These are phyloP conservation scores for Harpegnathos saltator DNA, from an alignment of 1,140 invertebrate genomes.

Conservation along the genomic window DNA sequence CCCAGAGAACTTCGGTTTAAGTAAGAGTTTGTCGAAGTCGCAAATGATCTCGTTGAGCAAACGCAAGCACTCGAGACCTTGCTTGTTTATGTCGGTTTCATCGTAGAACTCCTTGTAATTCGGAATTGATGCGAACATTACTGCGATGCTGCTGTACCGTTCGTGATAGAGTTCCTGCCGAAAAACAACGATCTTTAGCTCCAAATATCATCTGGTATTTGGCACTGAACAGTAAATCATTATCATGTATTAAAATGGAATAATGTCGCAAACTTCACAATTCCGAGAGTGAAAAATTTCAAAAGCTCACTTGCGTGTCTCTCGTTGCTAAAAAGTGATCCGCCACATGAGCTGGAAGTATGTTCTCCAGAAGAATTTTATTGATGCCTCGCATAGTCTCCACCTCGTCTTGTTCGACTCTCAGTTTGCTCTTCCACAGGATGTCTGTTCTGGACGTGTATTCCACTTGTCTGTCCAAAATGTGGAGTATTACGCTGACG, in stretches of 20 bases:
- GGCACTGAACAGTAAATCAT: too few species aligned
- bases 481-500: conserved; percentile 90
- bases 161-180: conserved; percentile 96
- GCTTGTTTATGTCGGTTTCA: conserved; percentile 98
- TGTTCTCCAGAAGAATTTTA: conserved; percentile 98
- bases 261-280: neutral
- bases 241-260: neutral
- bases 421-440: conserved; percentile 96
- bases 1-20: conserved; percentile 97
- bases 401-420: conserved; percentile 96
- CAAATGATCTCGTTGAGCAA: conserved; percentile 99
- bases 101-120: conserved; percentile 99
- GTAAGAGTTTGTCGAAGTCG: conserved; percentile 98
- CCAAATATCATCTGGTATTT: neutral
- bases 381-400: conserved; percentile 98
- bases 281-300: neutral
- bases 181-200: conserved; percentile 23
- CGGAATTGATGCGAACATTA: conserved; percentile 99
- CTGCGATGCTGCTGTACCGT: conserved; percentile 96
- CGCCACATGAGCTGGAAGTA: conserved; percentile 97
- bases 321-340: conserved; percentile 94
- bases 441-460: conserved; percentile 95
- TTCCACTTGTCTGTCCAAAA: conserved; percentile 94
- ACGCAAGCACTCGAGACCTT: conserved; percentile 97
- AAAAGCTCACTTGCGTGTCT: conserved; percentile 87